These are phyloP conservation scores for Anisognathus igniventris DNA, from an alignment of 2,797 vertebrate species.

Conservation along the genomic window DNA sequence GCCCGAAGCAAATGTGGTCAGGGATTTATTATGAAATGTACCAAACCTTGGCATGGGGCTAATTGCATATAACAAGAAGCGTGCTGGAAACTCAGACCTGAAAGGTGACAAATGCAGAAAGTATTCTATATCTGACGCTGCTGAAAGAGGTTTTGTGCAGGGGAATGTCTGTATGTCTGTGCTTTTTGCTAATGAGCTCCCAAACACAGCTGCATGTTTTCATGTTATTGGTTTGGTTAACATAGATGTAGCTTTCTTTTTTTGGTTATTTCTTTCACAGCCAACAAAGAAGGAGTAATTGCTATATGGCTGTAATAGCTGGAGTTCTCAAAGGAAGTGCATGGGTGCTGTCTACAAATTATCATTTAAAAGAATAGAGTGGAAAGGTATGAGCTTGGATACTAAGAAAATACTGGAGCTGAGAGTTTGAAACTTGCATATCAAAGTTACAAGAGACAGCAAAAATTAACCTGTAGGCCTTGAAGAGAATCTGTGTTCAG, in stretches of 20 bases:
- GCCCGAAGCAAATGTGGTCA: conserved; percentile 74
- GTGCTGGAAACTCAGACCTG: conserved; percentile 73
- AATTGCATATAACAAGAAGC: conserved; percentile 77
- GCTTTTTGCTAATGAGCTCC: conserved; percentile 69
- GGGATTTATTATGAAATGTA: conserved; percentile 80
- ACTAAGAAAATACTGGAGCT: background rate
- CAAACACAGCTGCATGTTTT: background rate
- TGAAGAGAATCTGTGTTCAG: background rate
- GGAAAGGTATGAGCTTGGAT: background rate
- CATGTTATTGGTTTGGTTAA: background rate
- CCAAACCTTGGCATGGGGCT: conserved; percentile 77
- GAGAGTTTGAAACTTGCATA: background rate
- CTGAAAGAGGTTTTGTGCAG: conserved; percentile 76
- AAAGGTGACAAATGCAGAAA: conserved; percentile 77
- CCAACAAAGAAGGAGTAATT: background rate
- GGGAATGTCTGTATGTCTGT: conserved; percentile 70
- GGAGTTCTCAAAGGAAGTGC: background rate
- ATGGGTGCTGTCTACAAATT: background rate
- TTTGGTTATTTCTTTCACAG: conserved; percentile 9
- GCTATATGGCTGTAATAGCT: background rate
- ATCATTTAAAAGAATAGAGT: background rate
- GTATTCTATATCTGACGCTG: conserved; percentile 70
- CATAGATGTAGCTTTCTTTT: background rate
- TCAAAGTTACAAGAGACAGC: background rate
- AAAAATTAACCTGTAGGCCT: background rate